Percentiles rank a stretch among this genome's conserved stretches.
These are phyloP conservation scores for Dromococcyx pavoninus DNA, from an alignment of 2,797 vertebrate genomes.

Conservation along the genomic window DNA sequence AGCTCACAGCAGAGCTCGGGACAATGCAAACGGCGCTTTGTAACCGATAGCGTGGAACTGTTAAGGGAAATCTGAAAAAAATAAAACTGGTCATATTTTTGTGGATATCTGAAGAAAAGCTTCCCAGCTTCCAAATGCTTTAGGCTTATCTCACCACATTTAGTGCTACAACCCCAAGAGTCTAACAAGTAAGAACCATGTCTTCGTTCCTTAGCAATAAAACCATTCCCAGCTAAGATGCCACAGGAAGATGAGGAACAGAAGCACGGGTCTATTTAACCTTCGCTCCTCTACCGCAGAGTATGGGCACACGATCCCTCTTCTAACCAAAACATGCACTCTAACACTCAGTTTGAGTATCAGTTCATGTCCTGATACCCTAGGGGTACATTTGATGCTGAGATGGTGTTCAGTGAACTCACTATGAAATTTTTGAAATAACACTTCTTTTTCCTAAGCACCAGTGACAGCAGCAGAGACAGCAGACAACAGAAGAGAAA, in stretches of 20 bases:
- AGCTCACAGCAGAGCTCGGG: not conserved
- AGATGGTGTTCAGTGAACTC: not conserved
- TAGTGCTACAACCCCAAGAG: not conserved
- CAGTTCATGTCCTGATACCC: not conserved
- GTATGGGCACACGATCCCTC: not conserved
- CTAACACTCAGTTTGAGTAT: not conserved
- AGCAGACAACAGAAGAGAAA: not conserved
- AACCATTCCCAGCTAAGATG: not conserved
- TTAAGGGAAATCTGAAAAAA: not conserved
- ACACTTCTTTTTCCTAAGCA: not conserved
- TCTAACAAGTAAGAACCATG: not conserved
- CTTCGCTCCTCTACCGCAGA: not conserved
- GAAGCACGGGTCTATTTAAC: not conserved
- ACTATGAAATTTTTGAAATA: not conserved
- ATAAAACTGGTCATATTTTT: not conserved
- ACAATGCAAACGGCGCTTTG: slow-evolving; percentile 2
- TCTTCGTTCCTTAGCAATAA: not conserved
- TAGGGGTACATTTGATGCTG: not conserved
- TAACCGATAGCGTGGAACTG: not conserved
- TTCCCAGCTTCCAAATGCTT: not conserved
- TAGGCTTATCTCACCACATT: not conserved
- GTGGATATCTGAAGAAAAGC: not conserved
- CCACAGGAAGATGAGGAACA: not conserved
- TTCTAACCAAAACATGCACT: not conserved
- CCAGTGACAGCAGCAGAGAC: not conserved